These are phyloP conservation scores for Dioctria rufipes DNA, from an alignment of 2,888 invertebrate genomes.

Conservation along the genomic window DNA sequence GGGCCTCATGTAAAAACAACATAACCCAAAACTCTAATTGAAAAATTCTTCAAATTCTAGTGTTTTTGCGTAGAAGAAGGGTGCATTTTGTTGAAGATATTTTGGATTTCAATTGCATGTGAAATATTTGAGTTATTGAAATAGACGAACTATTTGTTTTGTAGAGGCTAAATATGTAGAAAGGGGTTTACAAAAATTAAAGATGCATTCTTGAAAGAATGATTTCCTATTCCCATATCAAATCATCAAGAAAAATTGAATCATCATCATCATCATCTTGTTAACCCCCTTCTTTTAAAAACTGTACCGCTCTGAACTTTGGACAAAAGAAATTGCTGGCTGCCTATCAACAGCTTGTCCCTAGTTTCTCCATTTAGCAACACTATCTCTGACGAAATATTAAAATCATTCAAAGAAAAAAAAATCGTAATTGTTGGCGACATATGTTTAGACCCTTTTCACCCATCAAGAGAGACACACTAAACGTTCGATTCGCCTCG, in stretches of 20 bases:
- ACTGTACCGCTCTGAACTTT: not conserved
- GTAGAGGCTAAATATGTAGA: not conserved
- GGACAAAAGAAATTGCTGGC: slow-evolving; percentile 25
- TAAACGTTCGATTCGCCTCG: slow-evolving; percentile 55
- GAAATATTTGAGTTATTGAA: not conserved
- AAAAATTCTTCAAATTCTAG: slow-evolving; percentile 37
- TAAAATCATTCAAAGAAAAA: slow-evolving; percentile 32
- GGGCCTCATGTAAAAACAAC: slow-evolving; percentile 15
- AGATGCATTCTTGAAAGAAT: not conserved
- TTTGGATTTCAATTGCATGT: not conserved
- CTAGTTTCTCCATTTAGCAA: slow-evolving; percentile 26
- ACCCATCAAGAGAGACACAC: slow-evolving; percentile 24
- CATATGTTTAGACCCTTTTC: slow-evolving; percentile 55
- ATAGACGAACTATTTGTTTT: not conserved
- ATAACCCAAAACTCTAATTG: slow-evolving; percentile 33
- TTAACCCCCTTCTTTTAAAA: not conserved
- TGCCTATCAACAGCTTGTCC: slow-evolving; percentile 54
- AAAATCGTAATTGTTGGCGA: slow-evolving; percentile 49
- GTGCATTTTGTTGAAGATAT: not conserved
- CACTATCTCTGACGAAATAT: slow-evolving; percentile 24
- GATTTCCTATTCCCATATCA: slow-evolving; percentile 15
- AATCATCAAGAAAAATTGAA: slow-evolving; percentile 47
- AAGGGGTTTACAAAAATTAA: not conserved
- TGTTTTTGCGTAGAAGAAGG: not conserved
- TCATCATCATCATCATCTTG: slow-evolving; percentile 52